Evolutionary conservation across 2,113 vertebrate genomes (phyloP).

Genomic region (Procavia capensis): DNA sequence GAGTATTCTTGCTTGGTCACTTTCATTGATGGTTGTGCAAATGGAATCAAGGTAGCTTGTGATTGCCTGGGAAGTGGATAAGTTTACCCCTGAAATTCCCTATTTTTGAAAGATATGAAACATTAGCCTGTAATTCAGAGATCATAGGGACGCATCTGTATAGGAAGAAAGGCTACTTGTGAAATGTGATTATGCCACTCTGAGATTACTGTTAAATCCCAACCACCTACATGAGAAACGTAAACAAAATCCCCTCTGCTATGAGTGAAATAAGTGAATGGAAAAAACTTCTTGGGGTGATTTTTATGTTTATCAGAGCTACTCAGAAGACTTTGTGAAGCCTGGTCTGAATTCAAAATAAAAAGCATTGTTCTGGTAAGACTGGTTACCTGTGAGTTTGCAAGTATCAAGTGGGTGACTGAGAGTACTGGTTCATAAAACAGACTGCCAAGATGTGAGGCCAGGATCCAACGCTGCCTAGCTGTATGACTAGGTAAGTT

Average conservation of each 20-base stretch:
- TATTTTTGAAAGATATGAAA: conserved; percentile 7
- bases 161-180: conserved; percentile 15
- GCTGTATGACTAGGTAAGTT: neutral
- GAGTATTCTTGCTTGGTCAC: conserved; percentile 37
- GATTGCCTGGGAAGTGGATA: neutral
- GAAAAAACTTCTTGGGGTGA: neutral
- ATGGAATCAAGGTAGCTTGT: conserved; percentile 16
- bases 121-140: neutral
- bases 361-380: conserved; percentile 14
- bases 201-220: conserved; percentile 16
- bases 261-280: neutral
- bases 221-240: neutral
- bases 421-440: conserved; percentile 7
- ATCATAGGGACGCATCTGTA: neutral
- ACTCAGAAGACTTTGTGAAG: conserved; percentile 13
- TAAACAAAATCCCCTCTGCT: neutral
- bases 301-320: conserved; percentile 20
- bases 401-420: neutral
- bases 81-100: neutral
- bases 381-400: neutral
- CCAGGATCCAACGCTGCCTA: neutral
- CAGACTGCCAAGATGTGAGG: neutral
- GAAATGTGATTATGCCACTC: neutral
- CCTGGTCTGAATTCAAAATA: conserved; percentile 45
- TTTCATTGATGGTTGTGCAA: neutral